phyloP scores from a whole-genome alignment of 1,140 invertebrate genomes.

The Argopecten irradians region DNA sequence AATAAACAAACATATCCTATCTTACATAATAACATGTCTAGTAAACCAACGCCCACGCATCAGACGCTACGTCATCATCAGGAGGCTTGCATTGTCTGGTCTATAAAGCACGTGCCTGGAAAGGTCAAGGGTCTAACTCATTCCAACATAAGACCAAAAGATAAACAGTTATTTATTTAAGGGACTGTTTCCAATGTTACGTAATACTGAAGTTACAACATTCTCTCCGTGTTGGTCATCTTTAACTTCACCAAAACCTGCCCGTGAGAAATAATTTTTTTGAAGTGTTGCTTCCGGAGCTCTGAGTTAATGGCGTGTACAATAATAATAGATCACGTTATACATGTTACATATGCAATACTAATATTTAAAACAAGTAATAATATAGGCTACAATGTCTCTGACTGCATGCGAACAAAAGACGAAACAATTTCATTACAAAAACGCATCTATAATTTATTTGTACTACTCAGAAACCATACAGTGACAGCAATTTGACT shows the following conservation, averaged over 20 bases:
- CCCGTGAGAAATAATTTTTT: neutral
- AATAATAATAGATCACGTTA: too few species aligned
- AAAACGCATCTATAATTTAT: too few species aligned
- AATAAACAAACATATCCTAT: too few species aligned
- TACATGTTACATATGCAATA: too few species aligned
- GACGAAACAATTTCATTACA: too few species aligned
- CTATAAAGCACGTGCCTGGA: neutral
- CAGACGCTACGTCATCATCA: neutral
- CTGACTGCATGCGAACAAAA: too few species aligned
- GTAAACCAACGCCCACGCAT: neutral
- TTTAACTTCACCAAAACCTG: neutral
- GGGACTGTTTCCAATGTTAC: neutral
- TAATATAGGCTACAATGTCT: too few species aligned
- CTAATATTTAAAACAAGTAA: too few species aligned
- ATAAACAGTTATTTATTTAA: neutral
- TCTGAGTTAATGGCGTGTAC: neutral
- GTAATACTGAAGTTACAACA: neutral
- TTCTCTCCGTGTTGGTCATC: neutral
- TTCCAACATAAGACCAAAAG: neutral
- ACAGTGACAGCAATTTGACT: too few species aligned
- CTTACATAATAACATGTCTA: too few species aligned
- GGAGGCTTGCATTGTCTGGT: too few species aligned
- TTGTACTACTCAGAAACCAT: too few species aligned
- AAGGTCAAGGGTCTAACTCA: neutral
- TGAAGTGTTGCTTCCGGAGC: neutral